Evolutionary conservation across 2,797 vertebrate genomes (phyloP), one percentile per base, ranked within the genome.

Genomic region (Enteromius thamalakanensis): DNA sequence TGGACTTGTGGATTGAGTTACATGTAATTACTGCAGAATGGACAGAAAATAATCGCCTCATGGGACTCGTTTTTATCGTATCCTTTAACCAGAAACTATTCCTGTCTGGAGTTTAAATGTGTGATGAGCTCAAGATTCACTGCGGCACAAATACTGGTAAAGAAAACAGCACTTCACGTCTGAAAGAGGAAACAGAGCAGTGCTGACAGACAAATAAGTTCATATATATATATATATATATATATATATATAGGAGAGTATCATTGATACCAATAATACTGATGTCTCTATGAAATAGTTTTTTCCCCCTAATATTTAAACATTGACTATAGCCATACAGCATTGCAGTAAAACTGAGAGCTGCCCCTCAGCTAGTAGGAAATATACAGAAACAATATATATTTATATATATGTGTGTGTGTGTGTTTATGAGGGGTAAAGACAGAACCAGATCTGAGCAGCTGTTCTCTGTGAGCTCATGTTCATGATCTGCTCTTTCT

Each of bases 401-500:
- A 47, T 47, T 4, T 47, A 15, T 45, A 12, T 32, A 32, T 32
- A 2, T 32, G 29, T 32, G 29, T 32, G 29, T 32, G 29, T 32
- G 29, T 32, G 29, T 47, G 4, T 47, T 1, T 47, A 15, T 47
- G 3, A 58, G 23, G 9, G 1, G 17, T 53, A 21, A 8, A 53
- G 51, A 53, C 51, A 53, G n/a, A 58, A 10, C 58, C 81, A 67
- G 23, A 85, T 88, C 91, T 90, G 87, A 90, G 91, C 93, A 90
- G 90, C 91, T 92, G 90, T 88, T 83, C 83, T 40, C 37, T 5
- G 8, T 40, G 37, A 40, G 11, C 5, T 62, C 23, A 3, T 23
- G 55, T 23, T 12, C 10, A 58, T 58, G 42, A 9, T 21, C 32
- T 19, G 6, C 19, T 1, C n/a, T 58, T 12, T 23, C 17, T 4